Evolutionary conservation across 2,888 invertebrate genomes (phyloP).

Genomic region (Calephelis perditalis): DNA sequence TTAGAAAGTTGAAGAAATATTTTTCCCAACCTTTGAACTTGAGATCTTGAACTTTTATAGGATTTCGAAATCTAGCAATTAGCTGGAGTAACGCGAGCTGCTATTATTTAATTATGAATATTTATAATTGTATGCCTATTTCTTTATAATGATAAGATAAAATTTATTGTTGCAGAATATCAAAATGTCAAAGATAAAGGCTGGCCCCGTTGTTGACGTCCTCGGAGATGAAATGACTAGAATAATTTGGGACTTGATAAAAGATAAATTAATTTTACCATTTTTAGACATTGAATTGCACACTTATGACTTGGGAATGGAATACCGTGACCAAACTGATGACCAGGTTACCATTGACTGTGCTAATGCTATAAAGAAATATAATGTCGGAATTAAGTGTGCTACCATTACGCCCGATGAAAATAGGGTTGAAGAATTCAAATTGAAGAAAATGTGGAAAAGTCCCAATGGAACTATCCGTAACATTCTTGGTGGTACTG

Average conservation of each 20-base stretch:
- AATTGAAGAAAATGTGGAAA: conserved; percentile 93
- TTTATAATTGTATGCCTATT: not conserved
- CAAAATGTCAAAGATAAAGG: conserved; percentile 82
- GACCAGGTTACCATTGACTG: conserved; percentile 98
- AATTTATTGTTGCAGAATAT: conserved; percentile 4
- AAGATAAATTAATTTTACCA: conserved; percentile 96
- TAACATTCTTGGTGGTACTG: conserved; percentile 90
- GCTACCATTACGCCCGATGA: conserved; percentile 99
- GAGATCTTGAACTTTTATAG: too few species aligned
- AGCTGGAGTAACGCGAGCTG: too few species aligned
- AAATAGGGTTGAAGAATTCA: conserved; percentile 94
- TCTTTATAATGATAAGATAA: conserved; percentile 1
- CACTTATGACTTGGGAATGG: conserved; percentile 95
- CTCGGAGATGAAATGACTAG: conserved; percentile 98
- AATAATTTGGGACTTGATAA: conserved; percentile 99
- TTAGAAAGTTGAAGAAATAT: too few species aligned
- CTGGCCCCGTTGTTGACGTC: conserved; percentile 94
- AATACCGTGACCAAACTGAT: conserved; percentile 94
- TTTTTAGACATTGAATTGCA: conserved; percentile 97
- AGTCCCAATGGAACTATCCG: conserved; percentile 93
- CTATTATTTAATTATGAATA: not conserved
- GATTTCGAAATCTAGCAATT: too few species aligned
- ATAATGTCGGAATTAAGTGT: conserved; percentile 99
- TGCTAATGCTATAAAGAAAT: conserved; percentile 96
- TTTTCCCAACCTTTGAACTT: too few species aligned